These are phyloP conservation scores for Dendrocopos noguchii DNA, from an alignment of 2,113 vertebrate species.

Conservation along the genomic window DNA sequence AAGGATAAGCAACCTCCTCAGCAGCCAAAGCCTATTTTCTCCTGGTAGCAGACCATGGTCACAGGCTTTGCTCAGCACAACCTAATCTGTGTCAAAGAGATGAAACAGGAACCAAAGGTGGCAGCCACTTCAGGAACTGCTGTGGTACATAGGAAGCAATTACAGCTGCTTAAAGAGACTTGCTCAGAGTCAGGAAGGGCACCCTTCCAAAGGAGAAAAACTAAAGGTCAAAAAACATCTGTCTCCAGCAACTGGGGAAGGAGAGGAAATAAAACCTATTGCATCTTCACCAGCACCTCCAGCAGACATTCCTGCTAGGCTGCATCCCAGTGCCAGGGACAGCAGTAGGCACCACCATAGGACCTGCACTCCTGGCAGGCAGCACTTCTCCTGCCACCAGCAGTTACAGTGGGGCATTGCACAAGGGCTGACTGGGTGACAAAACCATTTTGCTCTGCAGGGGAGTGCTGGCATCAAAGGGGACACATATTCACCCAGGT, in stretches of 20 bases:
- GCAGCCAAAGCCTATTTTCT: not conserved
- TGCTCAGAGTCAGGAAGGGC: not conserved
- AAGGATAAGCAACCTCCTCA: accelerated
- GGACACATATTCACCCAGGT: not conserved
- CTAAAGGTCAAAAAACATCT: not conserved
- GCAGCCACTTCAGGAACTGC: not conserved
- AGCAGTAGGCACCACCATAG: not conserved
- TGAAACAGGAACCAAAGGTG: not conserved
- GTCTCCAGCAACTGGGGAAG: not conserved
- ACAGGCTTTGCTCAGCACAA: not conserved
- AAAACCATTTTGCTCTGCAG: not conserved
- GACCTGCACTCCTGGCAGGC: accelerated
- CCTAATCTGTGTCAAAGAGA: not conserved
- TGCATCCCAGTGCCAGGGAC: not conserved
- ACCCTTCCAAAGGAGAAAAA: not conserved
- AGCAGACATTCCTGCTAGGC: not conserved
- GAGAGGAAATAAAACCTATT: not conserved
- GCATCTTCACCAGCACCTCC: not conserved
- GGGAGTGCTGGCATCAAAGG: not conserved
- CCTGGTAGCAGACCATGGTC: not conserved
- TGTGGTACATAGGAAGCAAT: not conserved
- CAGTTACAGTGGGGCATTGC: accelerated
- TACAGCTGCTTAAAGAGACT: not conserved
- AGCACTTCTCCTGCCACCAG: not conserved
- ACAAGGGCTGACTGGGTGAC: not conserved